Conservation (phyloP, 2,888 invertebrate genomes). For the Arrhopalites spinosus region DNA sequence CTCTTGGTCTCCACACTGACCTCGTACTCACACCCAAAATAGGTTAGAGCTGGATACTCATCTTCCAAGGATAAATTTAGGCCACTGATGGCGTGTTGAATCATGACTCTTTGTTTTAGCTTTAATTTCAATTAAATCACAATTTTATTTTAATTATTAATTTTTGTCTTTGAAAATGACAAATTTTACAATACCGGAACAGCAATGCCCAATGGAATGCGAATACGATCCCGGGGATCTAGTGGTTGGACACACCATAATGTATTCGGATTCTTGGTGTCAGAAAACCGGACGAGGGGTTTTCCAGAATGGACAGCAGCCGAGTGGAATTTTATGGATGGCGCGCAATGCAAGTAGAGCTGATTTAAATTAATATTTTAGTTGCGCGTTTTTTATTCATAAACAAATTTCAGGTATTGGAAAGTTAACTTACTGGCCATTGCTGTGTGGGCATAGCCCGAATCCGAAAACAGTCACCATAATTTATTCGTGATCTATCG, state of each 20-base stretch:
- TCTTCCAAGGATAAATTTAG: slow-evolving; percentile 48
- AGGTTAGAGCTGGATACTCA: slow-evolving; percentile 46
- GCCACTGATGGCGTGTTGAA: slow-evolving; percentile 53
- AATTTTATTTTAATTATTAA: not conserved
- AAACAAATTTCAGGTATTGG: no score
- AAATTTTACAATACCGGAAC: slow-evolving; percentile 41
- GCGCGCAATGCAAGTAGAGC: slow-evolving; percentile 52
- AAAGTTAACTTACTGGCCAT: no score
- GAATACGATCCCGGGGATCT: slow-evolving; percentile 37
- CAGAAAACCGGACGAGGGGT: slow-evolving; percentile 52
- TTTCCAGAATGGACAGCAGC: slow-evolving; percentile 48
- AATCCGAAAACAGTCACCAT: slow-evolving; percentile 52
- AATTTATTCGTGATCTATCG: slow-evolving; percentile 32
- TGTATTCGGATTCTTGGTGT: slow-evolving; percentile 48
- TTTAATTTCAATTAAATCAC: not conserved
- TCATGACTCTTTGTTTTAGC: slow-evolving; percentile 34
- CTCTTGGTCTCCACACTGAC: slow-evolving; percentile 49
- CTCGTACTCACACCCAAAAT: slow-evolving; percentile 54
- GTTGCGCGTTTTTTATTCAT: no score
- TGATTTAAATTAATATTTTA: slow-evolving; percentile 16
- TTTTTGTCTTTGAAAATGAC: not conserved
- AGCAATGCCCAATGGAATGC: slow-evolving; percentile 49
- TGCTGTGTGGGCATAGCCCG: slow-evolving; percentile 41
- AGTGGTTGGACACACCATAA: slow-evolving; percentile 49
- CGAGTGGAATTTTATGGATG: slow-evolving; percentile 47